phyloP scores from a whole-genome alignment of 2,113 vertebrate genomes.

The Peucedramus taeniatus region DNA sequence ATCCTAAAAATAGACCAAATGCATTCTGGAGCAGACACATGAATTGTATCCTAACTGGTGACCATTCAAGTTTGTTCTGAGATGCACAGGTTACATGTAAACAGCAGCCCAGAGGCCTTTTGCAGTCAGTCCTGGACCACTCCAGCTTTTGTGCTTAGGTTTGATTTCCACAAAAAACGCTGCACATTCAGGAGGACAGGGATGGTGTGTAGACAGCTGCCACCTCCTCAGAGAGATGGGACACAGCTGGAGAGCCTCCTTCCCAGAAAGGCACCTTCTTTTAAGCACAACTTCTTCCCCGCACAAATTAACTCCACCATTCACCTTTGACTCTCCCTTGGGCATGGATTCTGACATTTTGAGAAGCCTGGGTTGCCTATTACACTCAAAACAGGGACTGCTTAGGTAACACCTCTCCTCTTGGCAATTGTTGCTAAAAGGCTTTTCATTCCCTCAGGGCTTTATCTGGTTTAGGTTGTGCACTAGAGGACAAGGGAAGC shows the following conservation, averaged over 20 bases:
- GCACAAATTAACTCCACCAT: not conserved
- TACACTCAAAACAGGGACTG: not conserved
- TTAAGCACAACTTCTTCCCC: not conserved
- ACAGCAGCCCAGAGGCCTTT: not conserved
- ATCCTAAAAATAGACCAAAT: not conserved
- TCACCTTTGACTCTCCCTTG: not conserved
- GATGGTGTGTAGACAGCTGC: not conserved
- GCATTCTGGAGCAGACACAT: not conserved
- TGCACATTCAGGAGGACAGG: not conserved
- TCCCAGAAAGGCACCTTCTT: not conserved
- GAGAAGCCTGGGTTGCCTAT: not conserved
- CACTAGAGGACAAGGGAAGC: not conserved
- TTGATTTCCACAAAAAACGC: not conserved
- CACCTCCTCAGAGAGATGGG: not conserved
- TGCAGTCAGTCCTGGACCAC: not conserved
- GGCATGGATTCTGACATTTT: fast-evolving
- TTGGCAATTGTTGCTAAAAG: not conserved
- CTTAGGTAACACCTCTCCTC: not conserved
- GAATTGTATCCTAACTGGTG: not conserved
- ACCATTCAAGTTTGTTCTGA: not conserved
- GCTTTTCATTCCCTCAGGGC: not conserved
- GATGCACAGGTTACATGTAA: not conserved
- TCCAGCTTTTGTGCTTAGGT: not conserved
- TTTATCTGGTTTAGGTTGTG: not conserved
- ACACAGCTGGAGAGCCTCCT: not conserved